Evolutionary conservation across 2,888 invertebrate genomes (phyloP), one percentile per base, ranked within the genome.

Genomic region (Dorcus hopei): DNA sequence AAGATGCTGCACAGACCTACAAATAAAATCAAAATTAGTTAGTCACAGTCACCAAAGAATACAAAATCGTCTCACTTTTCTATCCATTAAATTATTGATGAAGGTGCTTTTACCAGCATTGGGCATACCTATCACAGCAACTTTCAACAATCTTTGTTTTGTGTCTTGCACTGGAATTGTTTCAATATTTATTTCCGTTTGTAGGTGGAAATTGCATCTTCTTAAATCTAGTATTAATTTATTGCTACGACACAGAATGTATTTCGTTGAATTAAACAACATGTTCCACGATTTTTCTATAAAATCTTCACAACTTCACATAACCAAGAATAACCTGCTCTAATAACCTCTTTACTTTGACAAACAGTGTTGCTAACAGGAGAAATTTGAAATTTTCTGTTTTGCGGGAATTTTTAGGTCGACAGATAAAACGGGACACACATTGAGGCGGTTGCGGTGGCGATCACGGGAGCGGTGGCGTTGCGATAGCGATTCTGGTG

Each of bases 91-190:
- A 70, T 85, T 85, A 79, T 98, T 98, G 38, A 96, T 91, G 38
- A 98, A 82, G 0, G 97, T 96, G 74, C 97, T 97, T 78, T 98
- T 98, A 33, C 98, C 98, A 51, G 89, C 90, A 83, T 98, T 98
- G 3, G 98, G 97, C 9, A 90, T 83, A 2, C 98, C 98, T 65
- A 98, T 86, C 19, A 98, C 87, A 6, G 96, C 93, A 26, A 95
- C 87, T 78, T 86, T 87, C 6, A 87, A 78, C n/a, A 85, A 74
- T 79, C 72, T 79, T 49, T 70, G 59, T 11, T 61, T 23, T 9
- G 26, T 9, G 19, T 38, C 40, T 8, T 55, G 23, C 9, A 49
- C 47, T n/a, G 19, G 7, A 38, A 11, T 9, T 38, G 19, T 9
- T 45, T 16, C 16, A 9, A 14, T 42, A 7, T 42, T 42, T 42